Percentiles rank a stretch among this genome's conserved stretches.
These are phyloP conservation scores for Steromphala cineraria DNA, from an alignment of 2,888 invertebrate species.

Conservation along the genomic window DNA sequence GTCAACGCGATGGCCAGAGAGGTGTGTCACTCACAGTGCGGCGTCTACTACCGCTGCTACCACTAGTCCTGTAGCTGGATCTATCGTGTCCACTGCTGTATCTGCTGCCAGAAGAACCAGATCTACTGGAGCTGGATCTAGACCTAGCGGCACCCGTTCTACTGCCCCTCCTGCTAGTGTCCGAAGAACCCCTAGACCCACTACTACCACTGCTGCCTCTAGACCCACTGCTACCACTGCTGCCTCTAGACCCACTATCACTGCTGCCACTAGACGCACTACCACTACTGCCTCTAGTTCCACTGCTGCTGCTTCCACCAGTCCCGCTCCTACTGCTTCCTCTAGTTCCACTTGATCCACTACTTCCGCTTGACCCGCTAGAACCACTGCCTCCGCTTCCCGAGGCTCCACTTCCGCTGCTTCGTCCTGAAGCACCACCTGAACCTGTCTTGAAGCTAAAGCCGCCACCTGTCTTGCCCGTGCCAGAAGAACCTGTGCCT, in stretches of 20 bases:
- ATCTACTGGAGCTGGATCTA: background rate
- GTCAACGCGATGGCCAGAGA: background rate
- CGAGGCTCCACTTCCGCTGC: background rate
- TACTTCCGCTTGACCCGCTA: background rate
- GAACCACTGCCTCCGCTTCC: background rate
- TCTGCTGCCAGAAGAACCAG: background rate
- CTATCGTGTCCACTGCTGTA: background rate
- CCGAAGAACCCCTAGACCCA: background rate
- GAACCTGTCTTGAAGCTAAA: background rate
- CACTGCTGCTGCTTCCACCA: background rate
- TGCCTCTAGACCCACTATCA: background rate
- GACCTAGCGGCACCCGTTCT: background rate
- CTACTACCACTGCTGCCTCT: slow-evolving; percentile 4
- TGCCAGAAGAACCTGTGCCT: background rate
- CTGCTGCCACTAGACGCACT: background rate
- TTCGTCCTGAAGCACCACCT: too few relatives aligned
- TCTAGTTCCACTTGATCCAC: background rate
- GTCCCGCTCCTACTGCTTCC: background rate
- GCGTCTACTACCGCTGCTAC: slow-evolving; percentile 1
- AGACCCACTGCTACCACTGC: background rate
- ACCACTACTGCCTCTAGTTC: background rate
- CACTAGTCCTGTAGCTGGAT: background rate
- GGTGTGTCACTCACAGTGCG: slow-evolving; percentile 1
- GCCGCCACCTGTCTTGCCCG: background rate
- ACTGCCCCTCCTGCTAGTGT: too few relatives aligned